Percentiles rank a stretch among this genome's conserved stretches.
These are phyloP conservation scores for Amiota mariae DNA, from an alignment of 2,888 invertebrate genomes.

Conservation along the genomic window DNA sequence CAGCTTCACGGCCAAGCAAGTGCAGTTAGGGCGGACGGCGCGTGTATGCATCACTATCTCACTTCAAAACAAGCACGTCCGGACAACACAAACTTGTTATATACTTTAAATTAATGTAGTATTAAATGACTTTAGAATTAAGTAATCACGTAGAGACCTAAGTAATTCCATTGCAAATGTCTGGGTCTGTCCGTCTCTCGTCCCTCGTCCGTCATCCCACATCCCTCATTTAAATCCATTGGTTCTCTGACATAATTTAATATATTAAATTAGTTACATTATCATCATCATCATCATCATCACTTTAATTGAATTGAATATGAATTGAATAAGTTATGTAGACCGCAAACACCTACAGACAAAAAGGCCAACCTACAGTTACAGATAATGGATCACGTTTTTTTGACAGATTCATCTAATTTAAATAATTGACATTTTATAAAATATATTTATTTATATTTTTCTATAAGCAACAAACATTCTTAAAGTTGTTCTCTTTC, in stretches of 20 bases:
- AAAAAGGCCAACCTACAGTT: background rate
- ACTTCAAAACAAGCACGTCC: no score
- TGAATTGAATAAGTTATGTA: background rate
- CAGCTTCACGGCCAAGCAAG: constrained; percentile 4
- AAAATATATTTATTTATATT: constrained; percentile 4
- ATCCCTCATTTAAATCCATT: constrained; percentile 3
- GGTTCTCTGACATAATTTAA: constrained; percentile 5
- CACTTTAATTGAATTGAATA: no score
- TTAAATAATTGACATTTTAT: constrained; percentile 24
- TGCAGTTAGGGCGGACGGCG: background rate
- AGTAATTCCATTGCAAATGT: background rate
- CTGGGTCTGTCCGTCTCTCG: background rate
- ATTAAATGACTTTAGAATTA: background rate
- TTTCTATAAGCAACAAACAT: background rate
- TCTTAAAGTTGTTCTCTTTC: background rate
- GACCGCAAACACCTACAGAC: background rate
- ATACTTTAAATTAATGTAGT: background rate
- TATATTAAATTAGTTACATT: background rate
- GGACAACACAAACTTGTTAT: background rate
- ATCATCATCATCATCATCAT: no score
- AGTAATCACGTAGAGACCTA: background rate
- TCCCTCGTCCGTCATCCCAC: no score
- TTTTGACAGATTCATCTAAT: background rate
- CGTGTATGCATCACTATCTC: background rate
- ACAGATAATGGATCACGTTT: background rate